phyloP scores from a whole-genome alignment of 1,140 invertebrate species.

The Amyelois transitella region DNA sequence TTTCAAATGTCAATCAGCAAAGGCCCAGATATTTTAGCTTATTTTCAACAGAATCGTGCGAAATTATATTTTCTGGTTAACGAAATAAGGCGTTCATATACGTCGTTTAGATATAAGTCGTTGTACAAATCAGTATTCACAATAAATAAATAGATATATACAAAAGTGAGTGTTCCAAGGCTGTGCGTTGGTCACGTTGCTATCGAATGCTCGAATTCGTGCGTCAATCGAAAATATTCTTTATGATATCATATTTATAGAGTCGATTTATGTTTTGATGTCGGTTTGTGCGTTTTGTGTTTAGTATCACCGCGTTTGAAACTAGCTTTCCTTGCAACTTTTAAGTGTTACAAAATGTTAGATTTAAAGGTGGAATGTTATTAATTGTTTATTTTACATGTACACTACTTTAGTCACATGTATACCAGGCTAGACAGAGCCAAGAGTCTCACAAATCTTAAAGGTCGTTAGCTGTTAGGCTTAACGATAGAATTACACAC shows the following conservation, averaged over 20 bases:
- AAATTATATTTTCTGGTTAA: not conserved
- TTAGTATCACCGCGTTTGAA: conserved; percentile 6
- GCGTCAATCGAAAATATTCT: conserved; percentile 28
- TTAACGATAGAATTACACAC: too few relatives aligned
- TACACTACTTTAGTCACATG: too few relatives aligned
- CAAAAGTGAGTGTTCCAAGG: conserved; percentile 65
- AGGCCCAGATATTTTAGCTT: too few relatives aligned
- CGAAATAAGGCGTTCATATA: not conserved
- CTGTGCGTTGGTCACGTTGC: conserved; percentile 33
- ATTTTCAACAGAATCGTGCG: not conserved
- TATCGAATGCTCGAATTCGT: conserved; percentile 35
- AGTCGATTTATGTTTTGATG: conserved; percentile 5
- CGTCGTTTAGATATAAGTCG: not conserved
- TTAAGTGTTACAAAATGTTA: conserved; percentile 9
- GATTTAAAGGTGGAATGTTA: not conserved
- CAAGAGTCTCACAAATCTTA: too few relatives aligned
- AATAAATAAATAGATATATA: conserved; percentile 31
- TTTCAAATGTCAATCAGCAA: too few relatives aligned
- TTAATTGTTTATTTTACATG: too few relatives aligned
- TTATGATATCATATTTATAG: conserved; percentile 25
- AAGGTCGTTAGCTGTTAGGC: too few relatives aligned
- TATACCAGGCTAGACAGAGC: too few relatives aligned
- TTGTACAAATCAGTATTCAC: conserved; percentile 14
- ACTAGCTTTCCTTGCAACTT: conserved; percentile 21
- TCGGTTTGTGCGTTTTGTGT: conserved; percentile 11